A percentile compares a stretch with the other conserved stretches of the same genome.
Conservation (phyloP, 2,797 vertebrate species). For the Rhodeus uyekii region DNA sequence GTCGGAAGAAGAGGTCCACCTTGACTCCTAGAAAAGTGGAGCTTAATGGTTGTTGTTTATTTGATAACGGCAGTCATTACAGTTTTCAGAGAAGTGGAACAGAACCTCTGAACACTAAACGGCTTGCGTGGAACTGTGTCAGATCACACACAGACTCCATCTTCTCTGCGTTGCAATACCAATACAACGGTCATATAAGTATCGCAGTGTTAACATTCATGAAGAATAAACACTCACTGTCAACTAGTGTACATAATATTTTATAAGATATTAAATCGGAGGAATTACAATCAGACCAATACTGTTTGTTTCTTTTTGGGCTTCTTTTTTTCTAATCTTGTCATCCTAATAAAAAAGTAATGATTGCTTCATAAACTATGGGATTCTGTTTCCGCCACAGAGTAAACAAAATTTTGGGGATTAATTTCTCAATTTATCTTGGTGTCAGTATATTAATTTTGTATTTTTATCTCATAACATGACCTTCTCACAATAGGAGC, state of each 20-base stretch:
- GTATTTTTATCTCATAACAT: too few species aligned
- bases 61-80: constrained; percentile 22
- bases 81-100: constrained; percentile 13
- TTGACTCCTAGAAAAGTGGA: neutral
- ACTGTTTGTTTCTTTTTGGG: neutral
- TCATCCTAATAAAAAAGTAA: too few species aligned
- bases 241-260: constrained; percentile 5
- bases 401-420: neutral
- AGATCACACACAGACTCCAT: neutral
- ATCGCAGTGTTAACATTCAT: neutral
- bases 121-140: neutral
- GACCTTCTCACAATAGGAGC: too few species aligned
- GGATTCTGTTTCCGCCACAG: neutral
- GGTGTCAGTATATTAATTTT: too few species aligned
- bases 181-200: neutral
- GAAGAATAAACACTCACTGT: neutral
- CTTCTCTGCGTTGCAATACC: neutral
- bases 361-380: neutral
- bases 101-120: constrained; percentile 25
- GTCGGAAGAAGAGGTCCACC: neutral
- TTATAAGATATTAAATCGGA: constrained; percentile 25
- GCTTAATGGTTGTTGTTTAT: constrained; percentile 12
- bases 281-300: neutral
- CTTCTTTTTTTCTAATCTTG: neutral
- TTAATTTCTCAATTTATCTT: too few species aligned